Conservation (phyloP, 2,888 invertebrate genomes). For the Cybosia mesomella region DNA sequence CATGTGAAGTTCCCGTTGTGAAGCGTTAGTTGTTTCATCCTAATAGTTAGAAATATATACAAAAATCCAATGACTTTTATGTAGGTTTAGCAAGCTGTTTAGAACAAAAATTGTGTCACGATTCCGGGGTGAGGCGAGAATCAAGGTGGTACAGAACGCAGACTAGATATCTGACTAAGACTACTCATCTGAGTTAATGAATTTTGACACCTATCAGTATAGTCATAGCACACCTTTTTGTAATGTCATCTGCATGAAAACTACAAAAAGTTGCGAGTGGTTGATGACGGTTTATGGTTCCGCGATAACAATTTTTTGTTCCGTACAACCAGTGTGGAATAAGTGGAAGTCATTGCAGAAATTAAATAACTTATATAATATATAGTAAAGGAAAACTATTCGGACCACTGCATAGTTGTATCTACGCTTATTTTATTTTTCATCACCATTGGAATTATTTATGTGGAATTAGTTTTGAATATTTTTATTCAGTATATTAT, state of each 20-base stretch:
- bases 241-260: background rate
- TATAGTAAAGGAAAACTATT: slow-evolving; percentile 58
- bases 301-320: background rate
- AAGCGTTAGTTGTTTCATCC: slow-evolving; percentile 77
- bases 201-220: too few relatives aligned
- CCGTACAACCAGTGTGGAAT: background rate
- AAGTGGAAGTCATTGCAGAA: background rate
- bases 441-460: slow-evolving; percentile 70
- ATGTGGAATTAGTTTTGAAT: slow-evolving; percentile 74
- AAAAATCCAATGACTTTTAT: slow-evolving; percentile 25
- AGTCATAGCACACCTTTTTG: background rate
- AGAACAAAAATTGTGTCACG: background rate
- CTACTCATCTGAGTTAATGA: too few relatives aligned
- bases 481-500: slow-evolving; percentile 73
- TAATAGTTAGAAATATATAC: slow-evolving; percentile 73
- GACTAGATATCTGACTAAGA: too few relatives aligned
- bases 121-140: too few relatives aligned
- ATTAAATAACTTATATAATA: slow-evolving; percentile 57
- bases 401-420: slow-evolving; percentile 78
- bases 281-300: background rate
- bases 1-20: slow-evolving; percentile 68
- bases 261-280: background rate
- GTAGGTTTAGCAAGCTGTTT: background rate
- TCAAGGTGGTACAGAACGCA: too few relatives aligned
- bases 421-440: slow-evolving; percentile 72